Evolutionary conservation across 2,113 vertebrate genomes (phyloP).

Genomic region (Tamias sibiricus): DNA sequence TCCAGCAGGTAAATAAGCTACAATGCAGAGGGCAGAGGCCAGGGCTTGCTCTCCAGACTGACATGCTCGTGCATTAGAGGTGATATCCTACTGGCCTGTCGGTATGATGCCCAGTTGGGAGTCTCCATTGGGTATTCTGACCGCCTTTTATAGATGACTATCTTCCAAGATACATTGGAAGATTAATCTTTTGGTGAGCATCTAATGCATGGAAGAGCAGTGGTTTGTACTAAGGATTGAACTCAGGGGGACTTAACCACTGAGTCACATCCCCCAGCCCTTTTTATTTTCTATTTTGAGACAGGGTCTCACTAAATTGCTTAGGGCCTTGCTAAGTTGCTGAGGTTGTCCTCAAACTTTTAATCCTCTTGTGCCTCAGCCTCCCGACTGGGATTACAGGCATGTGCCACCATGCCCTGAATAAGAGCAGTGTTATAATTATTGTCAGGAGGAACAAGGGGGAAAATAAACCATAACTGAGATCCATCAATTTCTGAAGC

Average conservation of each 20-base stretch:
- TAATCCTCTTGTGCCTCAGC: too few relatives aligned
- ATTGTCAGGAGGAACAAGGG: background rate
- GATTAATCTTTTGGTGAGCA: background rate
- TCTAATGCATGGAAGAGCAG: background rate
- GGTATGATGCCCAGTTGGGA: background rate
- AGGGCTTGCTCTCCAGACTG: background rate
- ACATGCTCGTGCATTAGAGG: background rate
- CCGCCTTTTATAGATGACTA: background rate
- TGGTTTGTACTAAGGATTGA: too few relatives aligned
- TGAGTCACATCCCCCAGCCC: too few relatives aligned
- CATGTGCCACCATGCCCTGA: too few relatives aligned
- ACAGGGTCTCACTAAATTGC: too few relatives aligned
- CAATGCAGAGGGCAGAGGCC: background rate
- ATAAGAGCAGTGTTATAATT: background rate
- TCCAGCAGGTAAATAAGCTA: conserved; percentile 80
- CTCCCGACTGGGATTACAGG: too few relatives aligned
- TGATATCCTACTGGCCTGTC: background rate
- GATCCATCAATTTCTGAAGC: conserved; percentile 4
- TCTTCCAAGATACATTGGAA: background rate
- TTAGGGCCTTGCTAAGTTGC: too few relatives aligned
- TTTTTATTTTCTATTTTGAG: too few relatives aligned
- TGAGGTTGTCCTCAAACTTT: too few relatives aligned
- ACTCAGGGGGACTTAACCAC: too few relatives aligned
- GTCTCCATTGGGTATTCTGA: background rate
- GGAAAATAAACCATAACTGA: background rate